phyloP scores from a whole-genome alignment of 2,797 vertebrate genomes.

The Lagocephalus sceleratus region DNA sequence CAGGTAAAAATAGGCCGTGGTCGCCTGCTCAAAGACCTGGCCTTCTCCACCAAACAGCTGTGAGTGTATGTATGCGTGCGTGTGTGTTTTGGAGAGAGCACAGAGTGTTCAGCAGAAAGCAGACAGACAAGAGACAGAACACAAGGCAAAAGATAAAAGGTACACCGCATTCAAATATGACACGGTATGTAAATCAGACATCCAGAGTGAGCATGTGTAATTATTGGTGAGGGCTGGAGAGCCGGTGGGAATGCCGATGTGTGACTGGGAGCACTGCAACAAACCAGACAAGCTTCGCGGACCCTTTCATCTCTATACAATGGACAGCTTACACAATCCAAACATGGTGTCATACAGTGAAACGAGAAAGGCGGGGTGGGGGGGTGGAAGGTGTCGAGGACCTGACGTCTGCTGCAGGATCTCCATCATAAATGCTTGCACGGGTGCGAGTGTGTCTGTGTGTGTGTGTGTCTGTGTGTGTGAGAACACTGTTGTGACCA shows the following conservation, averaged over 20 bases:
- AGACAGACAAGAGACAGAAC: slow-evolving; percentile 39
- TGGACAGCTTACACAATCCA: slow-evolving; percentile 56
- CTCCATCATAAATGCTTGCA: slow-evolving; percentile 14
- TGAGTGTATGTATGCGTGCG: slow-evolving; percentile 5
- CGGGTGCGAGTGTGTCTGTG: too few relatives aligned
- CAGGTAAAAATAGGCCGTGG: slow-evolving; percentile 20
- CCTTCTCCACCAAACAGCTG: slow-evolving; percentile 53
- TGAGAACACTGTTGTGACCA: slow-evolving; percentile 15
- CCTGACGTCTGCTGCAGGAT: slow-evolving; percentile 11
- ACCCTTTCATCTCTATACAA: slow-evolving; percentile 55
- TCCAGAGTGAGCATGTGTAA: slow-evolving; percentile 22
- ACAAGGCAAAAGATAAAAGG: slow-evolving; percentile 53
- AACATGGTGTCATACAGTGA: slow-evolving; percentile 24
- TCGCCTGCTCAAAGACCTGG: slow-evolving; percentile 49
- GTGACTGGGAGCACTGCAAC: slow-evolving; percentile 25
- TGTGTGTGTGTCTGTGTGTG: slow-evolving; percentile 7
- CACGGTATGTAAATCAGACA: slow-evolving; percentile 43
- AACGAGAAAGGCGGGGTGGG: slow-evolving; percentile 23
- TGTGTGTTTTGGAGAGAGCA: slow-evolving; percentile 1
- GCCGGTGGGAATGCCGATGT: slow-evolving; percentile 15
- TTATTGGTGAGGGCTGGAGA: slow-evolving; percentile 27
- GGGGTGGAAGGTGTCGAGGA: slow-evolving; percentile 26
- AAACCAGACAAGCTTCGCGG: slow-evolving; percentile 17
- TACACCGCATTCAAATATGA: slow-evolving; percentile 28
- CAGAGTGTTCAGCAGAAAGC: slow-evolving; percentile 6